A percentile compares a stretch with the other conserved stretches of the same genome.
Evolutionary conservation across 2,797 vertebrate species (phyloP).

Genomic region (Monodelphis domestica): DNA sequence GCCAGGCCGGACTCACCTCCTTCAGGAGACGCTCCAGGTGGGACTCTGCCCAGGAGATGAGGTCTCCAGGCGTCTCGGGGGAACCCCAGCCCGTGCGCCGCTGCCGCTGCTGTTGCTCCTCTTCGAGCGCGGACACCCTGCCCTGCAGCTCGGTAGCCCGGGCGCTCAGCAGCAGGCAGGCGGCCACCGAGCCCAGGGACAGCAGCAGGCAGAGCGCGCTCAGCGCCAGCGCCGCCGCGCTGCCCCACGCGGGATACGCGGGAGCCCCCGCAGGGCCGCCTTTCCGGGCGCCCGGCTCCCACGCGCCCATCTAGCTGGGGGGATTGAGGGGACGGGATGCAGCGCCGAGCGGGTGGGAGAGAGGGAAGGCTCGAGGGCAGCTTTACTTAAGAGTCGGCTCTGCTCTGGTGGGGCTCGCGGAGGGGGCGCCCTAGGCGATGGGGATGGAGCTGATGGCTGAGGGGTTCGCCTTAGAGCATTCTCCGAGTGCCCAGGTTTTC

Average conservation of each 20-base stretch:
- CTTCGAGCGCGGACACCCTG: slow-evolving; percentile 89
- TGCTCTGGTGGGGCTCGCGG: not conserved
- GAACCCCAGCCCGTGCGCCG: slow-evolving; percentile 76
- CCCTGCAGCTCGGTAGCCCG: slow-evolving; percentile 90
- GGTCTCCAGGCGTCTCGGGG: not conserved
- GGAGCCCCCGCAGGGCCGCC: slow-evolving; percentile 40
- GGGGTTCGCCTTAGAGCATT: slow-evolving; percentile 34
- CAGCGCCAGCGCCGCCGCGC: slow-evolving; percentile 77
- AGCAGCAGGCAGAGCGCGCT: slow-evolving; percentile 88
- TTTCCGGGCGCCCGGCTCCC: slow-evolving; percentile 51
- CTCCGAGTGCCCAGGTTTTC: slow-evolving; percentile 6
- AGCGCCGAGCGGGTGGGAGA: not conserved
- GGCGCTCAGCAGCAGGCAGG: slow-evolving; percentile 91
- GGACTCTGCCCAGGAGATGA: slow-evolving; percentile 83
- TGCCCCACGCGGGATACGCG: slow-evolving; percentile 48
- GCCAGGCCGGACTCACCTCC: slow-evolving; percentile 85
- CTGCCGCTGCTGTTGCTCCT: slow-evolving; percentile 72
- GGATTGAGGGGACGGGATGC: not conserved
- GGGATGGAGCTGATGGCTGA: slow-evolving; percentile 2
- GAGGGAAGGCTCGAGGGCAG: not conserved
- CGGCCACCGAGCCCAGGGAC: slow-evolving; percentile 89
- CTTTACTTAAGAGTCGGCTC: not conserved
- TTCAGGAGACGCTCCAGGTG: slow-evolving; percentile 88
- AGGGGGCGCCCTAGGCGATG: not conserved
- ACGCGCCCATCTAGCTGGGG: slow-evolving; percentile 12